These are phyloP conservation scores for Mustela nigripes DNA, from an alignment of 2,113 vertebrate genomes.

Conservation along the genomic window DNA sequence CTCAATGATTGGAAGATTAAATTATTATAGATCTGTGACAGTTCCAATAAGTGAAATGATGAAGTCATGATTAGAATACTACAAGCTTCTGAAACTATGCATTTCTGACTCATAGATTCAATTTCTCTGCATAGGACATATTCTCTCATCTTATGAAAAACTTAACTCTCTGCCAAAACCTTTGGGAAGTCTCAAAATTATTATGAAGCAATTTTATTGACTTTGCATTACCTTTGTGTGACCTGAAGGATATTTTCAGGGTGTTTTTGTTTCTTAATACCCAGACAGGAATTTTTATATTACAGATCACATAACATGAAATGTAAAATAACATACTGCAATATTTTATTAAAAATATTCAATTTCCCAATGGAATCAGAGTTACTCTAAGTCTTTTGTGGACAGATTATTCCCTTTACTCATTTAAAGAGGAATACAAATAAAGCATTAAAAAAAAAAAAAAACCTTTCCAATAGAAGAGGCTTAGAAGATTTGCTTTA, in stretches of 20 bases:
- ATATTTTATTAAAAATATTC: conserved; percentile 70
- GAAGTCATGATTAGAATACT: neutral
- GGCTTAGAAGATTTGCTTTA: conserved; percentile 42
- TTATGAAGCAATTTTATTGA: conserved; percentile 51
- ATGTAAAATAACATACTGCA: neutral
- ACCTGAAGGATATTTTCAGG: conserved; percentile 41
- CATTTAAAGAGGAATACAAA: conserved; percentile 70
- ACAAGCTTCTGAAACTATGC: neutral
- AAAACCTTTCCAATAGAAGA: conserved; percentile 4
- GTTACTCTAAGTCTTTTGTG: conserved; percentile 52
- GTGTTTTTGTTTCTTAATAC: conserved; percentile 28
- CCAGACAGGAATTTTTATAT: conserved; percentile 43
- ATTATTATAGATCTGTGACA: conserved; percentile 35
- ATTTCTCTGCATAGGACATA: neutral
- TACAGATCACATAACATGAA: conserved; percentile 45
- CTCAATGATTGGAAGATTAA: neutral
- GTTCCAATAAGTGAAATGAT: neutral
- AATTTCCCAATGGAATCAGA: conserved; percentile 51
- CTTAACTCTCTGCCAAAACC: neutral
- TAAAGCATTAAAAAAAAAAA: neutral
- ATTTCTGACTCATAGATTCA: neutral
- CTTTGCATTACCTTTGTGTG: neutral
- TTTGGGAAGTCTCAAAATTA: conserved; percentile 31
- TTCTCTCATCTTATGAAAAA: neutral
- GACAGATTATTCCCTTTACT: conserved; percentile 55